A percentile compares a stretch with the other conserved stretches of the same genome.
Evolutionary conservation across 2,797 vertebrate genomes (phyloP).

Genomic region (Microctenopoma lineatum): DNA sequence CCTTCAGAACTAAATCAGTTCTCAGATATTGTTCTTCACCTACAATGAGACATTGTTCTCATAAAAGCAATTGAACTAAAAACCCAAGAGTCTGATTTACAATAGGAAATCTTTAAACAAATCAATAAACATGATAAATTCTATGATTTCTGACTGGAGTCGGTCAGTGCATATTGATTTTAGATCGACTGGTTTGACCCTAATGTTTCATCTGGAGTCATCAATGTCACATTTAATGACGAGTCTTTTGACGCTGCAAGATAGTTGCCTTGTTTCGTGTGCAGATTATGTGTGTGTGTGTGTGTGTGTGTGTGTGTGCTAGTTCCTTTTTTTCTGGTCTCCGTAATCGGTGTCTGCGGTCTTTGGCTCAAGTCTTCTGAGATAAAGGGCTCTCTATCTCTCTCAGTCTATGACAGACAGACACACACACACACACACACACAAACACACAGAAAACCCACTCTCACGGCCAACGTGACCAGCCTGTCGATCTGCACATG

Average conservation of each 20-base stretch:
- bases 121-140: not conserved
- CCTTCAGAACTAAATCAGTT: not conserved
- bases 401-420: conserved; percentile 8
- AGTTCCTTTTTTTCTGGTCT: not conserved
- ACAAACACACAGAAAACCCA: not conserved
- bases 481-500: conserved; percentile 67
- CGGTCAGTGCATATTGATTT: too few relatives aligned
- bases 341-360: conserved; percentile 12
- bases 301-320: too few relatives aligned
- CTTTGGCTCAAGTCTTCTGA: conserved; percentile 20
- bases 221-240: too few relatives aligned
- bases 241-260: too few relatives aligned
- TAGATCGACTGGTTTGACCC: too few relatives aligned
- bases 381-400: conserved; percentile 62
- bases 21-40: not conserved
- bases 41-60: not conserved
- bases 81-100: not conserved
- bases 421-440: conserved; percentile 1
- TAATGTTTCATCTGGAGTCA: too few relatives aligned
- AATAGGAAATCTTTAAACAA: not conserved
- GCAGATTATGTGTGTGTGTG: too few relatives aligned
- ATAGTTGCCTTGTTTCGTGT: not conserved
- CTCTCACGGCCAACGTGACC: conserved; percentile 70
- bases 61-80: too few relatives aligned
- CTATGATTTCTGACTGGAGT: too few relatives aligned